Evolutionary conservation across 64 coral and sea anemone genomes (phyloP).

Genomic region (Montipora foliosa): DNA sequence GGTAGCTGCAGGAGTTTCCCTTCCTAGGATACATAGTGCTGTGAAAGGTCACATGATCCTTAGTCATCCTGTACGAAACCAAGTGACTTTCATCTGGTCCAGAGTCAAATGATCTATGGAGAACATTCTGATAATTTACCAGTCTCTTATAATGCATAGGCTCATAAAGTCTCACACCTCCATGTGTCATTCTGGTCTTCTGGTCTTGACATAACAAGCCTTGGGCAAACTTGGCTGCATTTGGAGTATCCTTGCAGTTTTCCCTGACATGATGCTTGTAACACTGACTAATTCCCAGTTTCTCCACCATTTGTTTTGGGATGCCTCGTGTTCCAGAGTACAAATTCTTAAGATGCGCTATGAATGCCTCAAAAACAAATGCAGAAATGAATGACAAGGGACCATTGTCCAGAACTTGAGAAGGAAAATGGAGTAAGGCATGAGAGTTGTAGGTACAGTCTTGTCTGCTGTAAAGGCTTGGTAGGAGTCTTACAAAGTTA

Average conservation of each 20-base stretch:
- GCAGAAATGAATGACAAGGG: slow-evolving; percentile 34
- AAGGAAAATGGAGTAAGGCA: slow-evolving; percentile 63
- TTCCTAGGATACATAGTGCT: slow-evolving; percentile 32
- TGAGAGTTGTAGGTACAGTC: slow-evolving; percentile 76
- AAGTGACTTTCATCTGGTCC: neutral
- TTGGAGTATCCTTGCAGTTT: too few relatives aligned
- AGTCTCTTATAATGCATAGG: slow-evolving; percentile 2
- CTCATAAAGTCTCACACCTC: neutral
- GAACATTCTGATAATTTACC: neutral
- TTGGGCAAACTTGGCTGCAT: too few relatives aligned
- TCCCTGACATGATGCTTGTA: slow-evolving; percentile 6
- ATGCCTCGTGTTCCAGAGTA: slow-evolving; percentile 30
- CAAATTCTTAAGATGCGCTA: slow-evolving; percentile 66
- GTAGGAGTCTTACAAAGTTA: slow-evolving; percentile 55
- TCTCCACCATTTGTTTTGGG: slow-evolving; percentile 70
- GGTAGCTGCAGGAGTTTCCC: slow-evolving; percentile 28
- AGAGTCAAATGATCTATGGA: neutral
- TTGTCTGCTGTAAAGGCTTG: slow-evolving; percentile 28
- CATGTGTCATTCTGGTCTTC: too few relatives aligned
- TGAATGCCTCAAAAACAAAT: slow-evolving; percentile 79
- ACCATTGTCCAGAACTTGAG: slow-evolving; percentile 77
- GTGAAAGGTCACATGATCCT: slow-evolving; percentile 5
- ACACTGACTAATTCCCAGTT: slow-evolving; percentile 51
- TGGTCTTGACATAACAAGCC: too few relatives aligned
- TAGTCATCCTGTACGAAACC: slow-evolving; percentile 42